Evolutionary conservation across 2,113 vertebrate genomes (phyloP), one percentile per base, ranked within the genome.

Genomic region (Orientallactaga bullata): DNA sequence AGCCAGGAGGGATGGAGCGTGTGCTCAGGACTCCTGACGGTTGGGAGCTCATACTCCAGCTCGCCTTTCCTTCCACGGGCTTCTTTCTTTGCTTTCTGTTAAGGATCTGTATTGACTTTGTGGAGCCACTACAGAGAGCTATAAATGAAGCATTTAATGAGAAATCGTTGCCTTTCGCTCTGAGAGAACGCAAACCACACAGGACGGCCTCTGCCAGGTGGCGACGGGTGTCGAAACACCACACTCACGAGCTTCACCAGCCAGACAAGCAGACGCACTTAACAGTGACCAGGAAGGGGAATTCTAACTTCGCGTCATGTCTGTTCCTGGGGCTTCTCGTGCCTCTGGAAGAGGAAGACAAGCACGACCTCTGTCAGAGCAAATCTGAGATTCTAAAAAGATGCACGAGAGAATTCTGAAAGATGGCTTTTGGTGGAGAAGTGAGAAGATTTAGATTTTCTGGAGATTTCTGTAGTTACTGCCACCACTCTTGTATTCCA

Each of bases 121-220:
- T 72, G 61, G 82, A 95, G 90, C 74, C 85, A 95, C 95, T 94
- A 92, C 92, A 88, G 89, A 17, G 81, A 97, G 92, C 94, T 92
- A 88, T 93, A 94, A 96, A 96, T 96, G 97, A 96, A 74, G 88
- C 93, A 93, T 94, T 96, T 94, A 95, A 97, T 95, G 95, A 96
- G 94, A 96, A 96, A 61, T 63, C 91, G 92, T 94, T 79, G 94
- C 77, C 91, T 66, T 7, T 73, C 2, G 1, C 88, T 93, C 60
- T 35, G 73, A 90, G 81, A 88, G 39, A 30, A 82, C 76, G 88
- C 90, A 82, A 86, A 88, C 92, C 74, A 74, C 16, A 68, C 3
- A 60, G 68, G 39, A 37, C 42, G 20, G 55, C 88, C 55, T 12
- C 0, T 5, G 88, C 65, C n/a, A 82, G 82, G 87, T 88, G 69